Evolutionary conservation across 2,888 invertebrate species (phyloP).

Genomic region (Xanthostigma xanthostigma): DNA sequence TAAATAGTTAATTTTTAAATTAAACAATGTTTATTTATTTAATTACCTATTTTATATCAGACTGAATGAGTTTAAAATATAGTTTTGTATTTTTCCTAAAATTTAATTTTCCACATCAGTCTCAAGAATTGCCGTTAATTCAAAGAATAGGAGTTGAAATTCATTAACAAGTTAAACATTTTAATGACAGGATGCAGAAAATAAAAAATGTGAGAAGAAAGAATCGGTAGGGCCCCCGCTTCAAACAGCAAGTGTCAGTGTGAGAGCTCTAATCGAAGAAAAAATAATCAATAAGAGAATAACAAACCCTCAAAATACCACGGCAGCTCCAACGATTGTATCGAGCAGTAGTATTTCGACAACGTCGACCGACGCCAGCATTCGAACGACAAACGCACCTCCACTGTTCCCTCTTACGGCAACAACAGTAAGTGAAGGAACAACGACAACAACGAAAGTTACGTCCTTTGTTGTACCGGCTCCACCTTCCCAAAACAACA

Average conservation of each 20-base stretch:
- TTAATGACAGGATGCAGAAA: constrained; percentile 54
- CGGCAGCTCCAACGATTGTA: neutral
- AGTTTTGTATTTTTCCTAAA: neutral
- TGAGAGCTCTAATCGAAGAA: constrained; percentile 80
- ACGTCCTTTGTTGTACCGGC: constrained; percentile 42
- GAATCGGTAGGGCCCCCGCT: constrained; percentile 69
- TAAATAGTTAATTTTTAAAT: constrained; percentile 2
- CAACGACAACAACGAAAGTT: constrained; percentile 21
- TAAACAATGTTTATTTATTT: neutral
- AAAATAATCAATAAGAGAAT: constrained; percentile 80
- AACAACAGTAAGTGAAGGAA: constrained; percentile 29
- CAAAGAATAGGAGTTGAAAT: neutral
- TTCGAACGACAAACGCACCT: constrained; percentile 26
- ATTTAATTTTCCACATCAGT: neutral
- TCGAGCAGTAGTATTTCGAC: constrained; percentile 5
- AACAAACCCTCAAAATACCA: constrained; percentile 31
- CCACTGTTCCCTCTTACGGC: constrained; percentile 28
- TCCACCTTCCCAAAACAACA: constrained; percentile 23
- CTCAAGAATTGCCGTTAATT: neutral
- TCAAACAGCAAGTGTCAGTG: constrained; percentile 85
- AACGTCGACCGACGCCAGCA: constrained; percentile 13
- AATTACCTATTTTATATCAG: neutral
- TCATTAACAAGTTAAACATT: constrained; percentile 1
- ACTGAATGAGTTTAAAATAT: neutral
- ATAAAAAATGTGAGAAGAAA: constrained; percentile 73